Evolutionary conservation across 2,888 invertebrate genomes (phyloP), one percentile per base, ranked within the genome.

Genomic region (Pedicia rivosa): DNA sequence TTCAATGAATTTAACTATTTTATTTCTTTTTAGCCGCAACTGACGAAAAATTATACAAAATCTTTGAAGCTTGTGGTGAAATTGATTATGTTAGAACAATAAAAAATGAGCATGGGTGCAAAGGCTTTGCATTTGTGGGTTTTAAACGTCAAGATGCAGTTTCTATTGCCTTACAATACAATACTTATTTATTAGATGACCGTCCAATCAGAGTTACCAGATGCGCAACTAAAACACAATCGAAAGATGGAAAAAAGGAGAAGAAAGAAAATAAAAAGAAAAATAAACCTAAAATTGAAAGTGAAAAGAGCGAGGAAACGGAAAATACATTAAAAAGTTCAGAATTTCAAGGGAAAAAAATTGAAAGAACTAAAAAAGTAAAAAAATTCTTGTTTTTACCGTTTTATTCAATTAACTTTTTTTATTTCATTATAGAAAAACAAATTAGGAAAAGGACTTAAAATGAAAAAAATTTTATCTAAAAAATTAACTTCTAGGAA

Each of bases 51-150:
- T 40, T 62, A 6, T 51, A 52, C 12, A 54, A 57, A 34, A 53
- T 57, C 27, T 62, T 62, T 39, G 54, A 51, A 3, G 55, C 50
- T 37, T 59, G 60, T 36, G 62, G 62, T 1, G 54, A 57, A 37
- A 52, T 62, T 14, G 55, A 61, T 16, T 61, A 59, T 38, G 50
- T 60, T 10, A 52, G 62, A 3, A 56, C 54, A 24, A 32, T 62
- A 3, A 50, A 51, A 16, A 53, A 52, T 2, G 49, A 50, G 2
- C 51, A 53, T 27, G 60, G 60, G 4, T 60, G 60, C 44, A 58
- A 54, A 24, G 47, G 47, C 25, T 19, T 56, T 3, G 61, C 55
- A 0, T 61, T 53, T 42, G 54, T 62, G 9, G 55, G 58, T 31
- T 62, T 59, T 41, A 51, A 58, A 36, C 46, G 48, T 2, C 43